Percentiles rank a stretch among this genome's conserved stretches.
Conservation (phyloP, 2,888 invertebrate species). For the Ligdia adustata region DNA sequence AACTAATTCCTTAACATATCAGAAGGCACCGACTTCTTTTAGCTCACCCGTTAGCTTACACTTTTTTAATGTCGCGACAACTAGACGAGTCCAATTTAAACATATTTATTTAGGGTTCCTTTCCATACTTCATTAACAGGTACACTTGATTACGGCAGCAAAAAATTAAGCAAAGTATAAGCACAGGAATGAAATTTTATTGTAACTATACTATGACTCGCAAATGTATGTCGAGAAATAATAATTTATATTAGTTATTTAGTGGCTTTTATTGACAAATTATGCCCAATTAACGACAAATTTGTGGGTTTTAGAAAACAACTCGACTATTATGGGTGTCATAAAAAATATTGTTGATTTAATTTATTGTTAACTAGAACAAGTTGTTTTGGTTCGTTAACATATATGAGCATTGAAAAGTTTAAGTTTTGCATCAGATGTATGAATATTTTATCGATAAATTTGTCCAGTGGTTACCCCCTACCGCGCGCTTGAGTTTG, state of each 20-base stretch:
- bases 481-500: constrained; percentile 17
- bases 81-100: constrained; percentile 19
- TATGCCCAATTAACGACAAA: constrained; percentile 12
- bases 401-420: constrained; percentile 18
- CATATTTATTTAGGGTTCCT: constrained; percentile 11
- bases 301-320: constrained; percentile 15
- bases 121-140: too few species aligned
- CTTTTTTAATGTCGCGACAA: constrained; percentile 47
- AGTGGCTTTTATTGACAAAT: constrained; percentile 22
- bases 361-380: constrained; percentile 22
- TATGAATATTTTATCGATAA: constrained; percentile 22
- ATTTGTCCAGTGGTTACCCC: constrained; percentile 14
- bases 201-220: too few species aligned
- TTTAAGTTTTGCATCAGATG: constrained; percentile 18
- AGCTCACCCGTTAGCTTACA: constrained; percentile 55
- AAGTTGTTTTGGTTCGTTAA: constrained; percentile 19
- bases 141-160: too few species aligned
- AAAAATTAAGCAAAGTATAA: too few species aligned
- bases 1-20: constrained; percentile 70
- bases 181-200: too few species aligned
- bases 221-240: too few species aligned
- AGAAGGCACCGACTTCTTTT: constrained; percentile 60
- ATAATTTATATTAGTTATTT: too few species aligned
- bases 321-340: constrained; percentile 4
- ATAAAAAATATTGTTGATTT: constrained; percentile 17